Percentiles rank a stretch among this genome's conserved stretches.
phyloP scores from a whole-genome alignment of 2,797 vertebrate species.

The Pseudopleuronectes americanus region DNA sequence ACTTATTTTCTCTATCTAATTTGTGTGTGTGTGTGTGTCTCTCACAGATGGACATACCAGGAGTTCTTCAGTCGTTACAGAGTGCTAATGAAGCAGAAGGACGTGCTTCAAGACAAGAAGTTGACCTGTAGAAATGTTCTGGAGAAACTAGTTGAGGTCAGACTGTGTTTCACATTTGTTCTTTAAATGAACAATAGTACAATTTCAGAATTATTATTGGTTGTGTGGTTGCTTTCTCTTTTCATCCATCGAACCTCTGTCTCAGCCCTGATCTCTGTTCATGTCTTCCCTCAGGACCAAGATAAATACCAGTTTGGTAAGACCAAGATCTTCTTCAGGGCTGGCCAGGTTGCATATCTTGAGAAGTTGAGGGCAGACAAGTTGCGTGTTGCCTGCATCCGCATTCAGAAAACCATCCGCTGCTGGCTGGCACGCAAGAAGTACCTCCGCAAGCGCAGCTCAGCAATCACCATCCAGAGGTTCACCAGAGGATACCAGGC shows the following conservation, averaged over 20 bases:
- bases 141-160: conserved; percentile 94
- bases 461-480: conserved; percentile 94
- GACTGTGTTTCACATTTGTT: neutral
- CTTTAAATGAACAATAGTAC: neutral
- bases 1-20: no score
- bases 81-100: conserved; percentile 98
- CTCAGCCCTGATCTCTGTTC: neutral
- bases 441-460: conserved; percentile 90
- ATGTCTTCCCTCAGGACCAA: conserved; percentile 85
- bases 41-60: conserved; percentile 95
- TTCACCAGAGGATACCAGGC: conserved; percentile 95
- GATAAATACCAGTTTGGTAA: conserved; percentile 99
- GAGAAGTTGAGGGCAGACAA: conserved; percentile 98
- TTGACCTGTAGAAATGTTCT: conserved; percentile 96
- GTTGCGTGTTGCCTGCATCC: conserved; percentile 93
- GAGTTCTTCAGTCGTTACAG: conserved; percentile 99
- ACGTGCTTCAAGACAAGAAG: conserved; percentile 93
- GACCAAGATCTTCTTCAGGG: conserved; percentile 99
- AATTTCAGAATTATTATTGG: neutral
- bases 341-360: conserved; percentile 97
- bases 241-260: neutral
- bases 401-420: conserved; percentile 98
- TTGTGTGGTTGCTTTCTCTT: neutral
- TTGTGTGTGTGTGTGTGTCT: conserved; percentile 19
- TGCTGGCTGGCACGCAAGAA: conserved; percentile 97